Conservation (phyloP, 2,113 vertebrate genomes). For the Platycercus adscitus region DNA sequence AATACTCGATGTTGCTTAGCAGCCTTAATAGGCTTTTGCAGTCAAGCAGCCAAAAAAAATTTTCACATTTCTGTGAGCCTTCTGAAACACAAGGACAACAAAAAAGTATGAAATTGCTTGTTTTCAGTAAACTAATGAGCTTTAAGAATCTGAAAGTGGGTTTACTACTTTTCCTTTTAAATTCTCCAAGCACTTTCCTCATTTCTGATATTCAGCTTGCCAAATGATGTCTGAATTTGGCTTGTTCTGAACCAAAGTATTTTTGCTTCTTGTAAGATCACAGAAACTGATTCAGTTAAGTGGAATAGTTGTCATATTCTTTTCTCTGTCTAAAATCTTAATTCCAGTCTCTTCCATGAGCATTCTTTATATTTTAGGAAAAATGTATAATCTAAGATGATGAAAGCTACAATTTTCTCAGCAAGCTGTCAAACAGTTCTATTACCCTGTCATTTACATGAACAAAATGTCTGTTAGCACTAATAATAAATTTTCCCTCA, state of each 20-base stretch:
- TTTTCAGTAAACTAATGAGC: not conserved
- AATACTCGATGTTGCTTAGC: not conserved
- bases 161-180: not conserved
- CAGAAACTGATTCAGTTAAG: slow-evolving; percentile 6
- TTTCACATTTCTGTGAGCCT: not conserved
- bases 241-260: slow-evolving; percentile 9
- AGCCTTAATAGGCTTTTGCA: not conserved
- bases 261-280: slow-evolving; percentile 8
- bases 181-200: not conserved
- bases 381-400: slow-evolving; percentile 51
- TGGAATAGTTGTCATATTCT: slow-evolving; percentile 14
- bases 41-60: not conserved
- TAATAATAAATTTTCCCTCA: slow-evolving; percentile 60
- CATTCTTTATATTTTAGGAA: slow-evolving; percentile 65
- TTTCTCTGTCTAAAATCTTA: slow-evolving; percentile 4
- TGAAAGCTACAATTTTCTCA: slow-evolving; percentile 68
- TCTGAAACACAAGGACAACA: not conserved
- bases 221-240: not conserved
- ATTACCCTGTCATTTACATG: slow-evolving; percentile 64
- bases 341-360: slow-evolving; percentile 15
- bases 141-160: not conserved
- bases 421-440: slow-evolving; percentile 62
- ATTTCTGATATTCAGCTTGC: not conserved
- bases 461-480: slow-evolving; percentile 61
- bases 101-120: not conserved